Conservation (phyloP, 2,797 vertebrate species). For the Gephyroberyx darwinii region DNA sequence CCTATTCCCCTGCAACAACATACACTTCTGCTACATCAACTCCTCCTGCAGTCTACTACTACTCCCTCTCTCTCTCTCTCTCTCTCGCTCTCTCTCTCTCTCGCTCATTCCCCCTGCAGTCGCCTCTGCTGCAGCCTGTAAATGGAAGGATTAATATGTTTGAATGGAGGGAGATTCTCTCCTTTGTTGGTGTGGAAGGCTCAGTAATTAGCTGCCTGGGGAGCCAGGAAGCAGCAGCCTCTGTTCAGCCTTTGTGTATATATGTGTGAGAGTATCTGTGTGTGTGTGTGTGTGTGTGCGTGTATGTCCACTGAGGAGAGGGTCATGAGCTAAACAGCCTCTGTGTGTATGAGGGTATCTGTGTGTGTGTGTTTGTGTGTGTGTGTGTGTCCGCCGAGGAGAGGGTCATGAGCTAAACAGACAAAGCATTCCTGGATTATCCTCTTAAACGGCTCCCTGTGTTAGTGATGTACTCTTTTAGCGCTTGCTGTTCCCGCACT, state of each 20-base stretch:
- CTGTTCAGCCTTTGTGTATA: constrained; percentile 34
- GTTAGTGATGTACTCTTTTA: constrained; percentile 51
- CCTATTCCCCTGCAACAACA: constrained; percentile 20
- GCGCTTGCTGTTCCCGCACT: constrained; percentile 45
- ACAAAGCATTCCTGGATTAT: constrained; percentile 65
- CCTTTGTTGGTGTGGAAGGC: constrained; percentile 61
- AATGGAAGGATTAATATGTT: constrained; percentile 63
- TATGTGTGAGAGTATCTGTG: constrained; percentile 36
- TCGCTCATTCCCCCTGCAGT: constrained; percentile 31
- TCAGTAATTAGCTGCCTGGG: constrained; percentile 69
- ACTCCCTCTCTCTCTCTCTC: background rate
- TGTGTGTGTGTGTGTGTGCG: constrained; percentile 27
- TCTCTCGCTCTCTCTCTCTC: constrained; percentile 10
- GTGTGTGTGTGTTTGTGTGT: constrained; percentile 23
- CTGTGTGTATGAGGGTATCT: constrained; percentile 34
- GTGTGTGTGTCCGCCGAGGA: constrained; percentile 44
- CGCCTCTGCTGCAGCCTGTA: constrained; percentile 49
- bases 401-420: constrained; percentile 58
- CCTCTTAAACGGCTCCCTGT: constrained; percentile 48
- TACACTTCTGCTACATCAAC: constrained; percentile 32
- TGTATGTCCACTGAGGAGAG: constrained; percentile 46
- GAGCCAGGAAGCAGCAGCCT: constrained; percentile 60
- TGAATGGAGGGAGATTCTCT: constrained; percentile 62
- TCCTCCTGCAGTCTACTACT: background rate
- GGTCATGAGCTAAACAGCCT: constrained; percentile 53